Base-by-base conservation (phyloP, 2,797 vertebrate genomes). In the Anguilla obscura region DNA sequence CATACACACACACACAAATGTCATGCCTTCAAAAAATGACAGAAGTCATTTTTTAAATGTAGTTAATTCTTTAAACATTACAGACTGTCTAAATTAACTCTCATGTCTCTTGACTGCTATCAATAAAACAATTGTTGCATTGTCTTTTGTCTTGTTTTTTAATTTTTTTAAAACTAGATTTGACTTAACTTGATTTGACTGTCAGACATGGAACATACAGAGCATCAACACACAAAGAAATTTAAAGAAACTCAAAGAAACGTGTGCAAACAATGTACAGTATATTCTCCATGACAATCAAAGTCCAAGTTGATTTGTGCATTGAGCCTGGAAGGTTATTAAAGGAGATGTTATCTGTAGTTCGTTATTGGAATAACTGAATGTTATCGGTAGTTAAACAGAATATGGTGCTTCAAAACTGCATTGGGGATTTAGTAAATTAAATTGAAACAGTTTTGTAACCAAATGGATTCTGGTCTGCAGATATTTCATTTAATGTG, bases 401-500 rank as follows among this genome's bases (percentile, higher is more conserved):
- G 79, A 87, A 86, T 33, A 84, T 63, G 27, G 88, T 74, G 76
- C 40, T 50, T 86, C 85, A 86, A 79, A 56, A 54, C 50, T 84
- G 76, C 86, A 86, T 86, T 69, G 69, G 88, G 85, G 88, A 83
- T 86, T 88, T 30, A 71, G 86, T 60, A 86, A 89, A 86, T 87
- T 80, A 89, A 89, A 89, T 60, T 58, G 85, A 89, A 89, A 69
- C 85, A 89, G 63, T 69, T 89, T 86, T 24, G 66, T 89, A 86
- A 89, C 84, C 80, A 89, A 92, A 90, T 90, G 91, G 85, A 86
- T 92, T 92, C 66, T 91, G 87, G 74, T 90, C 86, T 0, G 0
- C 86, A 90, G 90, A 90, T 92, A 93, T 93, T 94, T 94, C 92
- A 92, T 90, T 79, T 89, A 93, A 93, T 0, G 0, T 94, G 94